These are phyloP conservation scores for Watsonalla cultraria DNA, from an alignment of 2,888 invertebrate genomes.

Conservation along the genomic window DNA sequence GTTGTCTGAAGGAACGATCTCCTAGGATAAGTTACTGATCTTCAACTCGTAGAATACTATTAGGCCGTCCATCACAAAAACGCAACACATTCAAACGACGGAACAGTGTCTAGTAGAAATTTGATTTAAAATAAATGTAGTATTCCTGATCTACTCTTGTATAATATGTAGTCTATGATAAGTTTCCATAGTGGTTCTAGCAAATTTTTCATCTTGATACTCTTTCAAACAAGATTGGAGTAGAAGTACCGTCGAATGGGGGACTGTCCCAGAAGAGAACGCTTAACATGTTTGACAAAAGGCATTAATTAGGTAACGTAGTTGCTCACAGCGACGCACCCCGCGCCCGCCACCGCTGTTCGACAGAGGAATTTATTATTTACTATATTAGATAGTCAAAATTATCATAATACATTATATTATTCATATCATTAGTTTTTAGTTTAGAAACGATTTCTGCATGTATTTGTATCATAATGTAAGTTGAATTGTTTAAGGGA, in stretches of 20 bases:
- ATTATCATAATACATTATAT: conserved; percentile 41
- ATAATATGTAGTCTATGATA: conserved; percentile 63
- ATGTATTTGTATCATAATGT: conserved; percentile 42
- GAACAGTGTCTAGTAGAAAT: conserved; percentile 48
- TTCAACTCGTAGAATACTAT: conserved; percentile 26
- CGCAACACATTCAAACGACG: conserved; percentile 35
- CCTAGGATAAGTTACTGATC: conserved; percentile 41
- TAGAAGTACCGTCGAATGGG: conserved; percentile 29
- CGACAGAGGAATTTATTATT: conserved; percentile 44
- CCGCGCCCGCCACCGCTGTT: conserved; percentile 35
- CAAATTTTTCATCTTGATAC: conserved; percentile 56
- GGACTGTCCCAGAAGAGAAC: conserved; percentile 44
- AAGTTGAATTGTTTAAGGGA: conserved; percentile 51
- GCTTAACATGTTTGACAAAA: conserved; percentile 42
- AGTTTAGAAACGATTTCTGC: conserved; percentile 69
- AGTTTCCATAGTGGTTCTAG: conserved; percentile 62
- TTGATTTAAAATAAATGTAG: conserved; percentile 52
- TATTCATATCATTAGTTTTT: conserved; percentile 78
- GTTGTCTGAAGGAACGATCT: conserved; percentile 31
- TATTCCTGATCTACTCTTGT: conserved; percentile 67
- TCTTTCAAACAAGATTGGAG: conserved; percentile 40
- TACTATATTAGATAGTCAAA: conserved; percentile 73
- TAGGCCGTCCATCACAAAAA: conserved; percentile 56
- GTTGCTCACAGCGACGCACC: conserved; percentile 35
- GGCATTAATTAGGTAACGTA: conserved; percentile 41